Conservation (phyloP, 2,113 vertebrate species). For the Oryzias curvinotus region DNA sequence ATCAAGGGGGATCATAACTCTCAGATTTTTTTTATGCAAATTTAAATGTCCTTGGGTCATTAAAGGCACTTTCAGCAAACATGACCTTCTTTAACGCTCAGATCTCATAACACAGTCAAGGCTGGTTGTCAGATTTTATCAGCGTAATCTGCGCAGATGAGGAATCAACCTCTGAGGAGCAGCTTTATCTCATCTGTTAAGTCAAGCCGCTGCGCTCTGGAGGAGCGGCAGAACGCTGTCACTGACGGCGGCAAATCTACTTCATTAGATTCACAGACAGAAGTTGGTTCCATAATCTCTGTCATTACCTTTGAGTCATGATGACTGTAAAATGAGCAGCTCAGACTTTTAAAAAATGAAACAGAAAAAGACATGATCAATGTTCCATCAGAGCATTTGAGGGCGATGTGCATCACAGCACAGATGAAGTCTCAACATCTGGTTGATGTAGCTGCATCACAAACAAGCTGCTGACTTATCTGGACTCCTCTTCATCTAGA, state of each 20-base stretch:
- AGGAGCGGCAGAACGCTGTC: background rate
- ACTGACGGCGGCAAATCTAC: background rate
- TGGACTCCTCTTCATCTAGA: too few relatives aligned
- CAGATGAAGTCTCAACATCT: too few relatives aligned
- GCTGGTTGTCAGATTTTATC: constrained; percentile 8
- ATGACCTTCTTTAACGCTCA: background rate
- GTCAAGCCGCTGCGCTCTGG: background rate
- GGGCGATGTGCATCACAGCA: too few relatives aligned
- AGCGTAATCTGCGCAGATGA: constrained; percentile 4
- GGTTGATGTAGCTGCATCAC: too few relatives aligned
- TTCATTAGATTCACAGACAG: too few relatives aligned
- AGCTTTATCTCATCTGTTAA: constrained; percentile 7
- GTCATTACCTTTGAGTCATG: too few relatives aligned
- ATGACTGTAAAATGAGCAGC: too few relatives aligned
- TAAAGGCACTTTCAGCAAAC: background rate
- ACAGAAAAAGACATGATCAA: too few relatives aligned
- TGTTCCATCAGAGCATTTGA: too few relatives aligned
- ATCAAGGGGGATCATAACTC: background rate
- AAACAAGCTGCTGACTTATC: too few relatives aligned
- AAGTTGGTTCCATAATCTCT: too few relatives aligned
- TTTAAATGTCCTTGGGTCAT: background rate
- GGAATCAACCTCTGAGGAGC: background rate
- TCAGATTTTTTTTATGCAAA: background rate
- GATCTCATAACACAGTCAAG: constrained; percentile 12
- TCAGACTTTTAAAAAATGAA: too few relatives aligned